These are phyloP conservation scores for Sycobia sp. DNA, from an alignment of 1,140 invertebrate genomes.

Conservation along the genomic window DNA sequence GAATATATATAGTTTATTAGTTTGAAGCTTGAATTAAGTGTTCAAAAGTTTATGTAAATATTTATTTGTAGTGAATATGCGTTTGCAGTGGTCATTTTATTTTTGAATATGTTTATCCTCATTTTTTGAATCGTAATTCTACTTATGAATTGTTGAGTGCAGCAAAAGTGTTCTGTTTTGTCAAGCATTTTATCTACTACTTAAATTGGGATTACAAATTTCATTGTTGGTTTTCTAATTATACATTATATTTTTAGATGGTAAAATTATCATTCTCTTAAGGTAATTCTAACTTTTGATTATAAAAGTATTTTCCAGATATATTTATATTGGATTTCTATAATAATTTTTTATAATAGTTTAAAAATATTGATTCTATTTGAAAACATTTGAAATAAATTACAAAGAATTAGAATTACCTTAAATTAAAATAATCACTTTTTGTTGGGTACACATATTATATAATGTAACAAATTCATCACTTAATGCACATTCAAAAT, in stretches of 20 bases:
- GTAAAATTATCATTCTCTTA: constrained; percentile 8
- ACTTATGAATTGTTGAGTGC: no score
- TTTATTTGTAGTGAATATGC: constrained; percentile 12
- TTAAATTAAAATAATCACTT: background rate
- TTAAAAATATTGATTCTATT: no score
- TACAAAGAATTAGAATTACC: constrained; percentile 2
- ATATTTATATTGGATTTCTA: background rate
- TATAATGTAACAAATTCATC: constrained; percentile 14
- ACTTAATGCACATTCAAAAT: no score
- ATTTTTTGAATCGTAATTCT: no score
- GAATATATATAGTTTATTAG: constrained; percentile 19
- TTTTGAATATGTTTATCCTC: constrained; percentile 20
- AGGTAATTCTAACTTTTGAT: constrained; percentile 23
- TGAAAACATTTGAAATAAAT: background rate
- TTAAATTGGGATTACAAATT: constrained; percentile 1
- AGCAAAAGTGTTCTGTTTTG: no score
- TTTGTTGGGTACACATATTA: constrained; percentile 11
- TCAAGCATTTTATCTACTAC: no score
- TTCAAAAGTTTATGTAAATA: constrained; percentile 29
- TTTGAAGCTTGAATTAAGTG: constrained; percentile 13
- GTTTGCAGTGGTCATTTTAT: constrained; percentile 20
- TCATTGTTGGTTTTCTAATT: constrained; percentile 5
- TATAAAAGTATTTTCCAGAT: background rate
- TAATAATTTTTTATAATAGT: no score
- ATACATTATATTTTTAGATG: no score